Evolutionary conservation across 2,888 invertebrate species (phyloP).

Genomic region (Rhingia rostrata): DNA sequence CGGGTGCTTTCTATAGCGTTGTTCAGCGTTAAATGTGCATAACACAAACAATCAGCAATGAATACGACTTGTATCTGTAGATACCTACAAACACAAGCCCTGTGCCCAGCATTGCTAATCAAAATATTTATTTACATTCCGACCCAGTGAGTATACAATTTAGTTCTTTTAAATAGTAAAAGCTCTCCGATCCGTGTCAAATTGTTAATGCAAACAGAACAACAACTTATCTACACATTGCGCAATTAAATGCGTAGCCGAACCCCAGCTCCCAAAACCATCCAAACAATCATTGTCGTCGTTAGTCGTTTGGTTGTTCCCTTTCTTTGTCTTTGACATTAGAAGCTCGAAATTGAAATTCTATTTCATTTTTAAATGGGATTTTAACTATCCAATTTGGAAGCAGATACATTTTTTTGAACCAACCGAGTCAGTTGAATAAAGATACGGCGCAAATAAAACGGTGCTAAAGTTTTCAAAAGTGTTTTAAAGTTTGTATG

Average conservation of each 20-base stretch:
- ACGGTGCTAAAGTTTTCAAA: background rate
- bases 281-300: conserved; percentile 8
- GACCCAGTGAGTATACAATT: conserved; percentile 36
- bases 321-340: background rate
- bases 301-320: background rate
- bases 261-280: background rate
- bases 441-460: background rate
- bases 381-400: background rate
- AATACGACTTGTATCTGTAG: too few relatives aligned
- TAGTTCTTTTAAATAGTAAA: conserved; percentile 17
- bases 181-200: conserved; percentile 30
- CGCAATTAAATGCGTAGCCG: conserved; percentile 36
- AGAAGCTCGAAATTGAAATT: conserved; percentile 47
- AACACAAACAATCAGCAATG: conserved; percentile 15
- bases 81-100: background rate
- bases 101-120: conserved; percentile 53
- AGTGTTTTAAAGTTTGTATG: background rate
- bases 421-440: background rate
- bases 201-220: conserved; percentile 17
- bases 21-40: background rate
- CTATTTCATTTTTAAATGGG: conserved; percentile 32
- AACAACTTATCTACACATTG: conserved; percentile 12
- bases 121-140: conserved; percentile 62
- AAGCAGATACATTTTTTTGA: conserved; percentile 14
- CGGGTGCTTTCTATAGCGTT: background rate